A percentile compares a stretch with the other conserved stretches of the same genome.
phyloP scores from a whole-genome alignment of 2,888 invertebrate genomes.

The Volucella inflata region DNA sequence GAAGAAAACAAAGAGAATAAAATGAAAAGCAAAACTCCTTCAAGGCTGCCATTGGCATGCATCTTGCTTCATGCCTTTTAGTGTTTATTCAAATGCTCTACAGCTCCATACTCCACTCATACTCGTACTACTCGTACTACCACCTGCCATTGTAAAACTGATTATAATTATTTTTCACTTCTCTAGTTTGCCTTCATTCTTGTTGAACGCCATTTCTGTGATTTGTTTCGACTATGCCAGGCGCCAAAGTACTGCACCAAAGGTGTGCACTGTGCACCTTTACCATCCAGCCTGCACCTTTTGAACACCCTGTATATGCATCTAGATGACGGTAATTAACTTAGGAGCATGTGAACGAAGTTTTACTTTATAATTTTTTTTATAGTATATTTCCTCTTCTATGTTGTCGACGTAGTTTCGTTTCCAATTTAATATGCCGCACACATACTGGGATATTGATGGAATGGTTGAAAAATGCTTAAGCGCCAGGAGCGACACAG shows the following conservation, averaged over 20 bases:
- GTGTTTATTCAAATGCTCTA: constrained; percentile 26
- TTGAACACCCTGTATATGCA: neutral
- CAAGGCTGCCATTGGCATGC: neutral
- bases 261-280: too few relatives aligned
- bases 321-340: constrained; percentile 49
- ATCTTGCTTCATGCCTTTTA: neutral
- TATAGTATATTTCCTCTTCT: too few relatives aligned
- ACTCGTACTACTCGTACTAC: neutral
- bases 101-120: neutral
- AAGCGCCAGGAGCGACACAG: constrained; percentile 34
- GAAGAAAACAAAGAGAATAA: neutral
- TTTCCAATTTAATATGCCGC: constrained; percentile 7
- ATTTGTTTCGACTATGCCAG: constrained; percentile 29
- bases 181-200: constrained; percentile 11
- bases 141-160: constrained; percentile 60
- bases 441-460: neutral
- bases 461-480: constrained; percentile 11
- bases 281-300: too few relatives aligned
- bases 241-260: constrained; percentile 32
- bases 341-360: constrained; percentile 19
- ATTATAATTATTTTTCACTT: constrained; percentile 55
- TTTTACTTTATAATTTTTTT: neutral
- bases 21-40: neutral
- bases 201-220: constrained; percentile 23
- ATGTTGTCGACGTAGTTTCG: constrained; percentile 12